Conservation (phyloP, 2,797 vertebrate species). For the Sternotherus odoratus region DNA sequence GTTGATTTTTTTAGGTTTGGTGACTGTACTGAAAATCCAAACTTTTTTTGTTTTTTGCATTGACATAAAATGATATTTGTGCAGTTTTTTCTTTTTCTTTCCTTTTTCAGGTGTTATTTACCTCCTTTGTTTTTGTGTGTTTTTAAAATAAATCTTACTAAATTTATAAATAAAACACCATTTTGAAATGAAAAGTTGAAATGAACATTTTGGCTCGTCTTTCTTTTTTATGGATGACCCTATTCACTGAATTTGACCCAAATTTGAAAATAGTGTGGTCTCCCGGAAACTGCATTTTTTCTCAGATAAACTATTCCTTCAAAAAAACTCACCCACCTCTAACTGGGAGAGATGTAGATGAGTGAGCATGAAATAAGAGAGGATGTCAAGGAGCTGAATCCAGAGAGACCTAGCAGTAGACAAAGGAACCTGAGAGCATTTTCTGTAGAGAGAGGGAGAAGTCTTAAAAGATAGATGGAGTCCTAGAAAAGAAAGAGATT, state of each 20-base stretch:
- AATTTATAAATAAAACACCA: neutral
- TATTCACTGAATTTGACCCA: neutral
- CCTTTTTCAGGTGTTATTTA: neutral
- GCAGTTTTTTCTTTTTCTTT: neutral
- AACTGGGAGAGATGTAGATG: neutral
- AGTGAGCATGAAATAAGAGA: slow-evolving; percentile 16
- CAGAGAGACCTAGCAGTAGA: neutral
- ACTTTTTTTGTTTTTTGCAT: neutral
- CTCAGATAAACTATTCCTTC: neutral
- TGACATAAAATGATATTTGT: neutral
- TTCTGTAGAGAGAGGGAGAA: slow-evolving; percentile 39
- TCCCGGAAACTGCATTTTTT: neutral
- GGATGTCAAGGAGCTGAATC: slow-evolving; percentile 22
- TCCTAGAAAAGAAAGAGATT: slow-evolving; percentile 64
- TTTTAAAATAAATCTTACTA: neutral
- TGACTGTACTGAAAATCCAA: neutral
- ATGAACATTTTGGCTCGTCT: neutral
- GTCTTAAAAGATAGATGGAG: slow-evolving; percentile 37
- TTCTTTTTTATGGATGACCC: neutral
- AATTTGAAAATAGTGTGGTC: neutral
- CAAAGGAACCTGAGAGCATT: slow-evolving; percentile 38
- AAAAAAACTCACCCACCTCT: neutral
- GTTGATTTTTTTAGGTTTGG: neutral
- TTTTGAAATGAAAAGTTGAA: neutral
- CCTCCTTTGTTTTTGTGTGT: neutral